Evolutionary conservation across 2,888 invertebrate species (phyloP), one percentile per base, ranked within the genome.

Genomic region (Megamerina dolium): DNA sequence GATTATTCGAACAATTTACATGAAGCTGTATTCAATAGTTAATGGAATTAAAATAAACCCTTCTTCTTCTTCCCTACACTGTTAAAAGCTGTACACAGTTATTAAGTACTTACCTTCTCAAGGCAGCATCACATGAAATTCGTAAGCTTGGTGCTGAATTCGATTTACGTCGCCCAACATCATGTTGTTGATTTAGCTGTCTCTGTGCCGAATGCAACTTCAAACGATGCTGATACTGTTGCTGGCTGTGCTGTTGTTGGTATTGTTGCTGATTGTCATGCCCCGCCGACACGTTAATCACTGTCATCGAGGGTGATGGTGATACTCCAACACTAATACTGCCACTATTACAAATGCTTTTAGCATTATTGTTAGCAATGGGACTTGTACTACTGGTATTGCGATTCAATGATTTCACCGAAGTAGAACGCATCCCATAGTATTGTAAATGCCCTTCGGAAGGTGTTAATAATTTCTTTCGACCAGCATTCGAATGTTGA

Each of bases 341-440:
- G 18, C 34, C 23, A 14, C 21, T 29, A 16, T 21, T 26, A 13
- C 18, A 23, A 12, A 13, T 18, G 23, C 21, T 23, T n/a, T 21
- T 29, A 13, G 12, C n/a, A n/a, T n/a, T n/a, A n/a, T n/a, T n/a
- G n/a, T n/a, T n/a, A n/a, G n/a, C n/a, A n/a, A 38, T 43, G 3
- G 44, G 43, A 20, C n/a, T 16, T 12, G 31, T 21, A 34, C 29
- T 43, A 17, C 31, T 34, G 31, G 37, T 34, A 6, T 40, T 57
- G 47, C 23, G 60, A 4, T 61, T 55, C 36, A 57, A 20, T 12
- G 63, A 64, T 40, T 63, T 64, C 4, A 61, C 43, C n/a, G 66
- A 63, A 1, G 56, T 54, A 14, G 53, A 49, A 21, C 61, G 53
- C 57, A 60, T 58, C 47, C 59, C 60, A 37, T 61, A 64, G 8